Base-by-base conservation (phyloP, 2,888 invertebrate species). In the Athalia cordata region DNA sequence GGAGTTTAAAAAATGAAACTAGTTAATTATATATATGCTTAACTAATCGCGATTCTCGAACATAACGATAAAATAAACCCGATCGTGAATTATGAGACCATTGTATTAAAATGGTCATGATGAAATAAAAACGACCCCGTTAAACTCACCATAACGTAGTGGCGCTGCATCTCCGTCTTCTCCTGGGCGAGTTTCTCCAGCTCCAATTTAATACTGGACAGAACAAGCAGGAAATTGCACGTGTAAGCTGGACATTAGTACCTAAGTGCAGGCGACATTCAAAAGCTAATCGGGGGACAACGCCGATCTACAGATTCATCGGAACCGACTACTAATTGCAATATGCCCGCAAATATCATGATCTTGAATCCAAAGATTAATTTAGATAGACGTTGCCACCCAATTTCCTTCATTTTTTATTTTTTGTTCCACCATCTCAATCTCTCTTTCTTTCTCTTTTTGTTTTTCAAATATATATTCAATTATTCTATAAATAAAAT, bases 101-200 rank as follows among this genome's bases (percentile, higher is more conserved):
- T 52, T 9, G 2, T 9, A 52, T 52, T 11, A 11, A 52, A 11
- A n/a, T 55, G n/a, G 7, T 4, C n/a, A 55, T 55, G 9, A n/a
- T n/a, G 29, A 29, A 29, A 29, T 29, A n/a, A 45, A 70, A 8
- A 47, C 8, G 11, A 8, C 29, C 76, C 59, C 72, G 47, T 49
- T 64, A 45, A 82, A 92, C 95, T 94, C 91, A 96, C 96, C 96
- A 96, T 96, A 82, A 96, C 95, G 92, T 96, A 96, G 92, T 96
- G 95, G 90, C 96, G 92, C 91, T 96, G 96, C 94, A 96, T 95
- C 91, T 96, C 96, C 82, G 96, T 96, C 92, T 96, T 96, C 91
- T 96, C 96, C 89, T 94, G 94, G 84, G 94, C 95, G 89, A 96
- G 92, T 92, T 96, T 96, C 91, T 96, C 96, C 91, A 95, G 94